Evolutionary conservation across 2,113 vertebrate species (phyloP), one percentile per base, ranked within the genome.

Genomic region (Brachionichthys hirsutus): DNA sequence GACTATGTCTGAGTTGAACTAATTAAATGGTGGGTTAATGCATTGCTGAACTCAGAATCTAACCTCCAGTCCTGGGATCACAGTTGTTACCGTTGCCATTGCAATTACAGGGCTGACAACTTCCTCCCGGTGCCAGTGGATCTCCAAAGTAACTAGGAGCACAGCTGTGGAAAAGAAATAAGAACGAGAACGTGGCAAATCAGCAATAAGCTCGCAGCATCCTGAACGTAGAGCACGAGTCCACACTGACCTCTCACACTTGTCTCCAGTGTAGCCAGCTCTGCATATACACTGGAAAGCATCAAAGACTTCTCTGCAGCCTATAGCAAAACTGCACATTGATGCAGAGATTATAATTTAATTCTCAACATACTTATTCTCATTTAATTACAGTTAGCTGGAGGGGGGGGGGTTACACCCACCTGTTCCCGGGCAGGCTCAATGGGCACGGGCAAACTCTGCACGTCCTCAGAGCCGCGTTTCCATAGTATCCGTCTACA

Each of bases 81-180:
- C 96, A 99, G 75, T 53, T 78, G 50, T 94, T 93, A 2, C 92
- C 91, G 9, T 94, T 93, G 64, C 87, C 90, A 24, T 90, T 90
- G 72, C 96, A 99, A 2, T 91, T 90, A 71, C 96, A 99, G 1
- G 88, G 93, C 43, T 80, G 90, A 80, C 97, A 99, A 62, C 88
- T 91, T 55, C 93, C 92, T 71, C 91, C 92, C 14, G 83, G 62
- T 19, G 81, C 85, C 75, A 92, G 74, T 7, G 96, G 97, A 69
- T 95, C 90, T 6, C 97, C 97, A 67, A 93, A 98, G 85, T 94
- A 98, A 63, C 95, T 95, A 1, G 92, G 85, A 67, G 94, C 94
- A 89, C 97, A 99, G n/a, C 97, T 99, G 80, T 3, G 57, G 17
- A 63, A 78, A 12, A 51, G 1, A 50, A 10, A 66, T 40, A 57